Conservation (phyloP, 2,113 vertebrate species). For the Amphiprion percula region DNA sequence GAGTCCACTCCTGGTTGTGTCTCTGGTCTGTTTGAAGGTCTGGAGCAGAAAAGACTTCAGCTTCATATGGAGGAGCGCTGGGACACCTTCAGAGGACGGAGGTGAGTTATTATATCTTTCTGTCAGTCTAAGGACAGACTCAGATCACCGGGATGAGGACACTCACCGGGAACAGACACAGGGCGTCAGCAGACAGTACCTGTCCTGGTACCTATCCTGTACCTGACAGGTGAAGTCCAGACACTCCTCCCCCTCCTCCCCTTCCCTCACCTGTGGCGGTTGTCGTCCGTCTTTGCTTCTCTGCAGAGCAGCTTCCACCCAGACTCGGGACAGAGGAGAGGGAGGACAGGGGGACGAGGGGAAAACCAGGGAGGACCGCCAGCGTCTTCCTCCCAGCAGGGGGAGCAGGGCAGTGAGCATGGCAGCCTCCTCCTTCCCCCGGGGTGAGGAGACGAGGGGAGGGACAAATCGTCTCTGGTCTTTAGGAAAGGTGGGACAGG, state of each 20-base stretch:
- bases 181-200: conserved; percentile 86
- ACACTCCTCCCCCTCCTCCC: background rate
- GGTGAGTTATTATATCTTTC: background rate
- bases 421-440: background rate
- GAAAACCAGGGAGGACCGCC: background rate
- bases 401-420: background rate
- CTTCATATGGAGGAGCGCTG: conserved; percentile 22
- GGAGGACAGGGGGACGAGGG: background rate
- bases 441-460: background rate
- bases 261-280: background rate
- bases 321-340: conserved; percentile 5
- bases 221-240: background rate
- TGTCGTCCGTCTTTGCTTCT: conserved; percentile 24
- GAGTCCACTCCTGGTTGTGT: background rate
- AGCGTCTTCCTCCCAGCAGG: conserved; percentile 29
- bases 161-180: conserved; percentile 86
- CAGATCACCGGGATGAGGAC: background rate
- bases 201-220: background rate
- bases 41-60: too few species aligned
- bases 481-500: background rate
- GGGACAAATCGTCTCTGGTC: background rate
- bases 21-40: background rate
- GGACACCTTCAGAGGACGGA: conserved; percentile 14
- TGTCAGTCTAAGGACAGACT: background rate
- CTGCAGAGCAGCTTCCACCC: conserved; percentile 43